Evolutionary conservation across 2,113 vertebrate species (phyloP), one percentile per base, ranked within the genome.

Genomic region (Myotis brandtii): DNA sequence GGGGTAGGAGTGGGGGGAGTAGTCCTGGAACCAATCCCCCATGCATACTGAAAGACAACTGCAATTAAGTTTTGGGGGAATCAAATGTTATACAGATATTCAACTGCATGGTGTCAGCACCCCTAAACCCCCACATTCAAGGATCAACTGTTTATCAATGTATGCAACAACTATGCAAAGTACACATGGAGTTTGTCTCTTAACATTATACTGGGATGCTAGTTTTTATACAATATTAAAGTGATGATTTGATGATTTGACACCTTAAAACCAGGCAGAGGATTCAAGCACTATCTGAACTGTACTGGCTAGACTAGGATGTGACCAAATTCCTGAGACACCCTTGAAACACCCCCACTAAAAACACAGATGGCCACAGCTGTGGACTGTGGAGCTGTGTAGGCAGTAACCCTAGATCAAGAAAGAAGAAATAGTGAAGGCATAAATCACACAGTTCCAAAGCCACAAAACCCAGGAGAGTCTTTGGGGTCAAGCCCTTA

Each of bases 231-330:
- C 52, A 85, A 81, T 69, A 37, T 34, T 66, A 67, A 82, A 92
- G n/a, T 83, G 43, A 18, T 62, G 12, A 69, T 59, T 59, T 86
- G 34, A 86, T 94, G 43, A 89, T 46, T 32, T 94, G 23, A 72
- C 32, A 86, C 40, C 77, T 81, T 83, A 89, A 87, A 89, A 62
- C 75, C 54, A 96, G 62, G 17, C 46, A 96, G 64, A 90, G 64
- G 23, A 86, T 30, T 50, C 54, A 59, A 77, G 34, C 64, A 91
- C 18, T 54, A 80, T n/a, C 77, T 83, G 43, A 90, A 43, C 50
- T 90, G 16, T n/a, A 79, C 13, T 27, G 46, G 52, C 37, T 59
- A 83, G 40, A 37, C 32, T 34, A 83, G 64, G 64, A 83, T 8
- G 14, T 52, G 67, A 43, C 48, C 64, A 69, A 87, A 95, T 32